phyloP scores from a whole-genome alignment of 2,113 vertebrate species.

The Callithrix jacchus region DNA sequence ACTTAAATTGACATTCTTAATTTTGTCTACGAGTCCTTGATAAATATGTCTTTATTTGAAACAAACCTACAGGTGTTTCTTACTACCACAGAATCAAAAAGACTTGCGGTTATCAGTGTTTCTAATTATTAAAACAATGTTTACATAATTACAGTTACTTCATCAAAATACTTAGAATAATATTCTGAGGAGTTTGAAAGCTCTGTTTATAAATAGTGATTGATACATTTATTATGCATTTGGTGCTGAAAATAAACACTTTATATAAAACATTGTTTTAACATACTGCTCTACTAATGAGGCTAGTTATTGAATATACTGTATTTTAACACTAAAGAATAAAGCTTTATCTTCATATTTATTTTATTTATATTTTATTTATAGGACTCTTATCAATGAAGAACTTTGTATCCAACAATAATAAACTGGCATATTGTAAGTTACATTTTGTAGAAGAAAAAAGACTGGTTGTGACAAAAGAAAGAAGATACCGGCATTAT shows the following conservation, averaged over 20 bases:
- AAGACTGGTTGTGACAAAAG: conserved; percentile 69
- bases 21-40: conserved; percentile 71
- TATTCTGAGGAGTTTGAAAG: conserved; percentile 78
- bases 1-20: conserved; percentile 79
- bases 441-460: conserved; percentile 78
- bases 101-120: conserved; percentile 77
- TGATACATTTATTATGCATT: conserved; percentile 63
- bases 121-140: conserved; percentile 81
- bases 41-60: conserved; percentile 67
- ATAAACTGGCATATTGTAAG: conserved; percentile 68
- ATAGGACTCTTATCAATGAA: conserved; percentile 78
- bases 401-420: conserved; percentile 75
- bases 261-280: conserved; percentile 81
- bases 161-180: conserved; percentile 73
- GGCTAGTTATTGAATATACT: conserved; percentile 68
- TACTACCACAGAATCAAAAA: conserved; percentile 56
- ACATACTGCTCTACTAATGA: conserved; percentile 68
- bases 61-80: conserved; percentile 78
- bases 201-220: conserved; percentile 83
- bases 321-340: conserved; percentile 80
- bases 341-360: conserved; percentile 78
- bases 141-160: conserved; percentile 79
- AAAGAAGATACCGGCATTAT: conserved; percentile 66
- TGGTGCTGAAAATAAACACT: conserved; percentile 77
- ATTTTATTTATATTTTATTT: too few relatives aligned